These are phyloP conservation scores for Cisticola juncidis DNA, from an alignment of 2,113 vertebrate genomes.

Conservation along the genomic window DNA sequence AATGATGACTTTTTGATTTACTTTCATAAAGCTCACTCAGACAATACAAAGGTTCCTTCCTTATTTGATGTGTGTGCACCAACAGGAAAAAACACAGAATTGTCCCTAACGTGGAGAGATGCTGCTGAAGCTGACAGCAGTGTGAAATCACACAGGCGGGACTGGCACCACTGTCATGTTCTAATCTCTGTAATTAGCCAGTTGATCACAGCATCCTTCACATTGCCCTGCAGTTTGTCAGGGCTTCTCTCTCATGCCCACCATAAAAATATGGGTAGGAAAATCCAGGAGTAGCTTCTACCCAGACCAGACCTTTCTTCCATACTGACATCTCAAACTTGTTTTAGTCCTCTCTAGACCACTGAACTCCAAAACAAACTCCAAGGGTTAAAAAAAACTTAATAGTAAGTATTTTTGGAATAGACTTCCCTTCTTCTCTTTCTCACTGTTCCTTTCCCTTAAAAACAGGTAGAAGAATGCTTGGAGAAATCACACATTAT, in stretches of 20 bases:
- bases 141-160: neutral
- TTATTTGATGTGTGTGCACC: neutral
- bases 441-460: neutral
- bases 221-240: neutral
- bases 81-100: neutral
- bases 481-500: constrained; percentile 69
- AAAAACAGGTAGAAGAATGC: constrained; percentile 50
- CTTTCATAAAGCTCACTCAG: neutral
- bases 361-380: constrained; percentile 33
- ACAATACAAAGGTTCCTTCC: neutral
- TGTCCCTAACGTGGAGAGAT: accelerated
- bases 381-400: neutral
- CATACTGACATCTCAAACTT: constrained; percentile 23
- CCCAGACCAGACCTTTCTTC: constrained; percentile 18
- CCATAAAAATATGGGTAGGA: neutral
- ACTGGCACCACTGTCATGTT: neutral
- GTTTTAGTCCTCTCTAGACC: constrained; percentile 11
- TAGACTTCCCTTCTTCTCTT: neutral
- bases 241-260: neutral
- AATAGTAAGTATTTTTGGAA: neutral
- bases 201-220: neutral
- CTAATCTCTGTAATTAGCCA: neutral
- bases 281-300: constrained; percentile 28
- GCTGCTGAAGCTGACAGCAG: neutral
- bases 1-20: neutral